A percentile compares a stretch with the other conserved stretches of the same genome.
Evolutionary conservation across 1,140 invertebrate species (phyloP).

Genomic region (Tenebrio molitor): DNA sequence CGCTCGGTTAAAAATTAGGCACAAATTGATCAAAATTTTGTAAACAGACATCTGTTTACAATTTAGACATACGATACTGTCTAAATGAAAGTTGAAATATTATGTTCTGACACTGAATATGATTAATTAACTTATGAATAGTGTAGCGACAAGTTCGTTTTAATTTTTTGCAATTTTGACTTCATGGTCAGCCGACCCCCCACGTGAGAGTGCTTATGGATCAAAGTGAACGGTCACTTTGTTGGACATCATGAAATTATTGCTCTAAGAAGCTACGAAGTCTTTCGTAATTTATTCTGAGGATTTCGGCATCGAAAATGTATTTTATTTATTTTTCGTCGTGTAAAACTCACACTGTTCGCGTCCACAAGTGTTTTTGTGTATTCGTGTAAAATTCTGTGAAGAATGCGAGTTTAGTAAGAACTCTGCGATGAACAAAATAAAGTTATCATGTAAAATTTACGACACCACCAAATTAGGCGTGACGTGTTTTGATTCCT

Average conservation of each 20-base stretch:
- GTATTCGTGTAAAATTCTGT: no score
- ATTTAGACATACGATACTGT: neutral
- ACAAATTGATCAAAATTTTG: slow-evolving; percentile 1
- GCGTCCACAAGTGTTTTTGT: no score
- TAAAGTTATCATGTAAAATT: slow-evolving; percentile 29
- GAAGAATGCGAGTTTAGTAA: no score
- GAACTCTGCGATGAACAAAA: neutral
- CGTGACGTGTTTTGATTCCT: slow-evolving; percentile 15
- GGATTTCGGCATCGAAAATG: no score
- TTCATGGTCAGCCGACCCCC: neutral
- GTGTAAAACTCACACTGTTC: no score
- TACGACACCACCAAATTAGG: slow-evolving; percentile 20
- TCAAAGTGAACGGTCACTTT: neutral
- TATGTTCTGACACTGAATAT: neutral
- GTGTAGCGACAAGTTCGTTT: neutral
- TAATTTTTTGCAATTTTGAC: neutral
- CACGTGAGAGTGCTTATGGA: neutral
- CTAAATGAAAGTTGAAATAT: neutral
- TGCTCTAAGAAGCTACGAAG: no score
- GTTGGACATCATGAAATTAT: neutral
- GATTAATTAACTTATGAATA: slow-evolving; percentile 1
- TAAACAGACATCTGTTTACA: slow-evolving; percentile 1
- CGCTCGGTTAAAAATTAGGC: neutral
- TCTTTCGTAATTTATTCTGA: no score
- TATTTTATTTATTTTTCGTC: no score